A percentile compares a stretch with the other conserved stretches of the same genome.
These are phyloP conservation scores for Sceloporus undulatus DNA, from an alignment of 2,113 vertebrate genomes.

Conservation along the genomic window DNA sequence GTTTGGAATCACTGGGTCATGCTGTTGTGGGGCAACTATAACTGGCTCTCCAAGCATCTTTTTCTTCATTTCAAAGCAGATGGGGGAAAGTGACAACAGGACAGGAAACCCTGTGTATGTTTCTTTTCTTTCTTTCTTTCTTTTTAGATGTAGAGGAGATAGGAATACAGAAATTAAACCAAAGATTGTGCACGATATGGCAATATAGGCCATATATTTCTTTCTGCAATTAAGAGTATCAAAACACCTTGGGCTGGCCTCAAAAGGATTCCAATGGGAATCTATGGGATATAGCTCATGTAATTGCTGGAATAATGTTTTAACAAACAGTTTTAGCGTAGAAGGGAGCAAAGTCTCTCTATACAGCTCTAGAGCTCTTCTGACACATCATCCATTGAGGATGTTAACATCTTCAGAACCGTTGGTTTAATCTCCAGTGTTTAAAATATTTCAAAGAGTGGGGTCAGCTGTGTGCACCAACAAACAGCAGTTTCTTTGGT, in stretches of 20 bases:
- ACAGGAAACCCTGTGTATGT: no score
- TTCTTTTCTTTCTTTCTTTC: no score
- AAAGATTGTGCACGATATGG: not conserved
- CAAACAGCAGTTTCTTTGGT: constrained; percentile 43
- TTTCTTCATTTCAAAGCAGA: no score
- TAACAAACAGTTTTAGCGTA: not conserved
- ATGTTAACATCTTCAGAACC: not conserved
- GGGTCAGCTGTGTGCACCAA: constrained; percentile 53
- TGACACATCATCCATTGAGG: not conserved
- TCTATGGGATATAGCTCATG: not conserved
- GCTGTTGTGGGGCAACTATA: no score
- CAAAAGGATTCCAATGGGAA: not conserved
- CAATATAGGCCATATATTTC: not conserved
- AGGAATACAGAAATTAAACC: not conserved
- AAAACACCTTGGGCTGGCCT: not conserved
- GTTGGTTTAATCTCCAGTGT: not conserved
- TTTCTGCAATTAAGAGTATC: not conserved
- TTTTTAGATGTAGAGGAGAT: no score
- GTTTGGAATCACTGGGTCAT: no score
- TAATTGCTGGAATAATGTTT: constrained; percentile 3
- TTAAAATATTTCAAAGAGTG: constrained; percentile 34
- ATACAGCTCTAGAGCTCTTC: constrained; percentile 12
- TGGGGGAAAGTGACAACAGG: no score
- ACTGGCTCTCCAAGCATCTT: no score
- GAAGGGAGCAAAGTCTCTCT: not conserved